Base-by-base conservation (phyloP, 2,888 invertebrate genomes). In the Caenorhabditis becei region DNA sequence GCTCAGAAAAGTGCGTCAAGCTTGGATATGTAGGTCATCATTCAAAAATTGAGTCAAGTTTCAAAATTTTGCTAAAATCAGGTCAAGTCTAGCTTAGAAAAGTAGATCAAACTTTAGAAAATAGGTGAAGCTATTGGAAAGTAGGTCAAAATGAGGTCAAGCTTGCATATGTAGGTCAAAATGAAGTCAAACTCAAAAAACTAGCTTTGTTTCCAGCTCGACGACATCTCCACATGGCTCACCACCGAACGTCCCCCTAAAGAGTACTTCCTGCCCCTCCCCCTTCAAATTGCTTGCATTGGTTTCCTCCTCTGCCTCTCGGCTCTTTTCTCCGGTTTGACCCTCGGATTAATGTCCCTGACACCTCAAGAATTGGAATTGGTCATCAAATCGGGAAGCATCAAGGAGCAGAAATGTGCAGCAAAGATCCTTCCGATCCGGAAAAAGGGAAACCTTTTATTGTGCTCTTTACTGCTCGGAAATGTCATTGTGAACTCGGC, bases 281-380 rank as follows among this genome's bases (percentile, higher is more conserved):
- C 87, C 0, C 24, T 86, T 16, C 88, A 87, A 75, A 83, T 83
- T 44, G 35, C 66, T n/a, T 79, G 66, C 35, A 95, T 96, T 69
- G 78, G 94, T n/a, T 61, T 92, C 16, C 95, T 98, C 83, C 93
- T 99, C 51, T 93, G 93, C 84, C 95, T 98, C 89, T 98, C 98
- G 0, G 96, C 97, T 0, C 92, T 99, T 1, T 99, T 99, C 92
- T 97, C 97, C 69, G 99, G 99, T 0, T 93, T 99, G 35, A 99
- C 99, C 92, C 93, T 99, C 37, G 94, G 99, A 0, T 93, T 99
- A n/a, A 97, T 99, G 97, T 95, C 98, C 0, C 92, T 99, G 91
- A 97, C 98, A 91, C 94, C 90, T 0, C 89, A 89, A 70, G 91
- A 91, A 49, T 82, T 91, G 84, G 87, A 88, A 77, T 81, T 91